Base-by-base conservation (phyloP, 1,140 invertebrate species). In the Polypedilum pembai region DNA sequence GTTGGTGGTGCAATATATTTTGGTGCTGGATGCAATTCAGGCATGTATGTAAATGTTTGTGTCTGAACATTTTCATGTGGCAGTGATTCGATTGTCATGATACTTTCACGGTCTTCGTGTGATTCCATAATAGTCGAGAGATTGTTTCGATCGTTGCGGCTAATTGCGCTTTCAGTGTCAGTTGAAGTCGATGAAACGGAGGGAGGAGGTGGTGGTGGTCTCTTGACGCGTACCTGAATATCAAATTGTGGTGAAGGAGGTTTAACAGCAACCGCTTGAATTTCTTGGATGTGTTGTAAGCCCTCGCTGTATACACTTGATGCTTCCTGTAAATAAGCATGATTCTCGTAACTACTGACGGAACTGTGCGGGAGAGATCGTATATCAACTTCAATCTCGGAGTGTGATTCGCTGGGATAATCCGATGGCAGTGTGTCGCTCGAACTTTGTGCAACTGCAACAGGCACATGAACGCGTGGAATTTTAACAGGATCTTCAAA, bases 371-470 rank as follows among this genome's bases (percentile, higher is more conserved):
- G 87, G 18, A 88, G 78, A 3, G 89, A 91, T 20, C 85, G 80
- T 78, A 87, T 88, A 76, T 89, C 87, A 74, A 90, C 87, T 73
- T 91, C 88, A 17, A 90, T 89, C 82, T 93, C 92, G 0, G 91
- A 92, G 76, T 92, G 91, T 7, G 92, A 93, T 78, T 96, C 94
- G 21, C 92, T 94, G 0, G 93, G 93, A 80, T 95, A 96, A 83
- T 95, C 94, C 1, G 92, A 94, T 0, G 93, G 92, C 33, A 95
- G 85, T 0, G 91, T 92, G 76, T 92, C 91, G 2, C 90, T 91
- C 7, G 87, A 90, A 75, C 90, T 92, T 12, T 85, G 87, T 0
- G 86, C 84, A 0, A 87, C 85, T 3, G 88, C 87, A 73, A 88
- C 86, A 5, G 88, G 82, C 0, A 89, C 86, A 77, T 92, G 91